phyloP scores from a whole-genome alignment of 2,797 vertebrate genomes.

The Pipistrellus nathusii region DNA sequence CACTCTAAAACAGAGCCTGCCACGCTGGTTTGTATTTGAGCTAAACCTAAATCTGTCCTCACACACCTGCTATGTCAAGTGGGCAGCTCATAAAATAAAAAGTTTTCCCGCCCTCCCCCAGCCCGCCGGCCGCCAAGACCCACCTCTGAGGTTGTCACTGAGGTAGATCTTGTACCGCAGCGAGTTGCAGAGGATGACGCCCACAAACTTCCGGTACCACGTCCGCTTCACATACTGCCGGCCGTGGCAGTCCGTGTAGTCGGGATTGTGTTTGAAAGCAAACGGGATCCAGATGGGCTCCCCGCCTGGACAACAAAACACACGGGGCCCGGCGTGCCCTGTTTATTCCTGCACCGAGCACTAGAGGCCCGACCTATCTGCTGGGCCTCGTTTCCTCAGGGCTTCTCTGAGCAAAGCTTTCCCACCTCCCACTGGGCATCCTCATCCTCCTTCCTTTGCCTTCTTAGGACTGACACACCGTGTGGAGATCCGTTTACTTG shows the following conservation, averaged over 20 bases:
- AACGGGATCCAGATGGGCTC: slow-evolving; percentile 99
- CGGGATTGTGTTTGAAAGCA: slow-evolving; percentile 93
- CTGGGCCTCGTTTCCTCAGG: not conserved
- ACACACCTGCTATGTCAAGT: not conserved
- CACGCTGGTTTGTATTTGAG: not conserved
- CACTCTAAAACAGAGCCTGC: not conserved
- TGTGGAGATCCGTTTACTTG: not conserved
- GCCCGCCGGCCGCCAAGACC: not conserved
- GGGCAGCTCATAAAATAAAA: not conserved
- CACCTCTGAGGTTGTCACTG: slow-evolving; percentile 97
- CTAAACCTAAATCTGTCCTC: not conserved
- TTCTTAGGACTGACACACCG: not conserved
- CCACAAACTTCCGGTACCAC: slow-evolving; percentile 98
- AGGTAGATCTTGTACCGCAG: slow-evolving; percentile 99
- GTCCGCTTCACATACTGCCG: slow-evolving; percentile 98
- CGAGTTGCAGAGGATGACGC: slow-evolving; percentile 98
- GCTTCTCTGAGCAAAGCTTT: not conserved
- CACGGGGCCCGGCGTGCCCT: accelerated
- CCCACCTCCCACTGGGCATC: not conserved
- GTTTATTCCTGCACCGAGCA: not conserved
- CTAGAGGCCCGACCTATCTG: not conserved
- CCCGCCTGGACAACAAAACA: slow-evolving; percentile 90
- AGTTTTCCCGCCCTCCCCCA: accelerated
- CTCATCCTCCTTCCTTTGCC: not conserved
- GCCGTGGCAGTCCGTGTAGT: slow-evolving; percentile 95